phyloP scores from a whole-genome alignment of 2,797 vertebrate species.

The Tolypeutes matacus region DNA sequence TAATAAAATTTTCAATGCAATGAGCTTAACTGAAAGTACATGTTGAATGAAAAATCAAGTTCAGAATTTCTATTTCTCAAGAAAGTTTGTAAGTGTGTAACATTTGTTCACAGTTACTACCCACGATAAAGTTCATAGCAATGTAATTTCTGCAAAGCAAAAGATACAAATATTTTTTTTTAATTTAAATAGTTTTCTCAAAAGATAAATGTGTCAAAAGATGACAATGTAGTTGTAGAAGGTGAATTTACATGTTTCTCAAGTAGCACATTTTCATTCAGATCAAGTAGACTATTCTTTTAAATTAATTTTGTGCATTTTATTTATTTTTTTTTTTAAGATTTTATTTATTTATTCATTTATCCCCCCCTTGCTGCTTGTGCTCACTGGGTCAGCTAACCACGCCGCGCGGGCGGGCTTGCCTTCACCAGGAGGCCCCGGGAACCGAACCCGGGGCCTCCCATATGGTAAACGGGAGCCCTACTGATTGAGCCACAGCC shows the following conservation, averaged over 20 bases:
- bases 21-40: not conserved
- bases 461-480: too few species aligned
- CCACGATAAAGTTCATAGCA: not conserved
- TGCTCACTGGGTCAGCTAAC: too few species aligned
- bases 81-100: not conserved
- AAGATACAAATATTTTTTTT: not conserved
- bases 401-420: too few species aligned
- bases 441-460: too few species aligned
- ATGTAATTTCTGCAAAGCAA: not conserved
- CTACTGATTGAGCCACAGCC: too few species aligned
- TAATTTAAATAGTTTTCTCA: not conserved
- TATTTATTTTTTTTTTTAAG: too few species aligned
- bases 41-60: not conserved
- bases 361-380: too few species aligned
- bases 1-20: not conserved
- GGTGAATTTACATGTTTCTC: not conserved
- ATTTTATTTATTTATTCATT: too few species aligned
- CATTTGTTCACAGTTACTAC: not conserved
- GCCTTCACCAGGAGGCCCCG: too few species aligned
- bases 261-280: too few species aligned
- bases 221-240: not conserved
- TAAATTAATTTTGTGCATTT: conserved; percentile 1
- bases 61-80: not conserved
- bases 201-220: not conserved
- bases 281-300: not conserved